Evolutionary conservation across 2,888 invertebrate species (phyloP).

Genomic region (Hanleya hanleyi): DNA sequence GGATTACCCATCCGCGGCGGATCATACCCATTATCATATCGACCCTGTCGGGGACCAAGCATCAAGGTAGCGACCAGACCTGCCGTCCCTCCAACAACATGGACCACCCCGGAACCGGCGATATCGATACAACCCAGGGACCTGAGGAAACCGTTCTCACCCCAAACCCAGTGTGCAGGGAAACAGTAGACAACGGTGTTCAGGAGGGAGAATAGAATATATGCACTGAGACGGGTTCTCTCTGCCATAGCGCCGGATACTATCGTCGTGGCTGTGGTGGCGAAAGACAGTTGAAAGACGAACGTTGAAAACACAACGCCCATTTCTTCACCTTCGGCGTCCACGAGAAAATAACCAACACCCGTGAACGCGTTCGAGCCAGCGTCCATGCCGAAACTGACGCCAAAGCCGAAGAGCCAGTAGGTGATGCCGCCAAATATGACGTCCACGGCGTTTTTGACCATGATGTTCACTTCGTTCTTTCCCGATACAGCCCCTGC

Average conservation of each 20-base stretch:
- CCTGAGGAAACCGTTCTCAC: constrained; percentile 60
- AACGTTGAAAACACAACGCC: constrained; percentile 58
- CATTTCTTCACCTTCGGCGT: constrained; percentile 45
- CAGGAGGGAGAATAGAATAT: constrained; percentile 65
- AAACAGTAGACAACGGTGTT: constrained; percentile 69
- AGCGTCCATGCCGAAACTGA: constrained; percentile 56
- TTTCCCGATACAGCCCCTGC: constrained; percentile 58
- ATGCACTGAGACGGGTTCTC: constrained; percentile 64
- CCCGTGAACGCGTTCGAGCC: constrained; percentile 56
- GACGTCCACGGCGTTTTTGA: constrained; percentile 64
- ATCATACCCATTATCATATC: constrained; percentile 50
- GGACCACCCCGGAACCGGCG: constrained; percentile 72
- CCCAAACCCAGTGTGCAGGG: constrained; percentile 74
- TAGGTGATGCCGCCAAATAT: constrained; percentile 62
- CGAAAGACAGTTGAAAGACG: constrained; percentile 68
- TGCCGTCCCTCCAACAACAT: constrained; percentile 68
- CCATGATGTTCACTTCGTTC: constrained; percentile 67
- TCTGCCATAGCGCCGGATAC: constrained; percentile 72
- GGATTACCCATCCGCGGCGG: constrained; percentile 57
- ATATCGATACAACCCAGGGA: constrained; percentile 49
- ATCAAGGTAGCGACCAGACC: constrained; percentile 68
- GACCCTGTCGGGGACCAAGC: constrained; percentile 61
- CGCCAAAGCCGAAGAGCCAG: constrained; percentile 62
- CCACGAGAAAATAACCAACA: constrained; percentile 72
- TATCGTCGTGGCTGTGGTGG: constrained; percentile 69